These are phyloP conservation scores for Lycaena phlaeas DNA, from an alignment of 2,888 invertebrate species.

Conservation along the genomic window DNA sequence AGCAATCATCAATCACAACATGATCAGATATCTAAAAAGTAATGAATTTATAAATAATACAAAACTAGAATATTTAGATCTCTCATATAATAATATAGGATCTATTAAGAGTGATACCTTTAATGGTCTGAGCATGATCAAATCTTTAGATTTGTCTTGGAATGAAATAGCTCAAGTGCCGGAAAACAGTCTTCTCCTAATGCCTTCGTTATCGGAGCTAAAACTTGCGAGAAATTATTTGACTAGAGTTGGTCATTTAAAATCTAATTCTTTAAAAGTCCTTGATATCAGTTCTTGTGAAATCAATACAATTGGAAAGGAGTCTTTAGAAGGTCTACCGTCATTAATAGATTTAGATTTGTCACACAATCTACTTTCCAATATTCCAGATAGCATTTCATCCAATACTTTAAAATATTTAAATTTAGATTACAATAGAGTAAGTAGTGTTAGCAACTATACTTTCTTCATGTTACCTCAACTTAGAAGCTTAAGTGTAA, in stretches of 20 bases:
- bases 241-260: slow-evolving; percentile 69
- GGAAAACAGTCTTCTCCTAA: slow-evolving; percentile 72
- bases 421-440: slow-evolving; percentile 74
- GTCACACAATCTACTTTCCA: slow-evolving; percentile 76
- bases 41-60: slow-evolving; percentile 76
- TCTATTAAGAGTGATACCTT: slow-evolving; percentile 75
- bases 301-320: slow-evolving; percentile 70
- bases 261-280: slow-evolving; percentile 68
- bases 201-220: slow-evolving; percentile 72
- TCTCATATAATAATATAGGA: slow-evolving; percentile 78
- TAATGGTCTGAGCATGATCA: slow-evolving; percentile 67
- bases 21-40: slow-evolving; percentile 71
- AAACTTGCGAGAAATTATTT: slow-evolving; percentile 79
- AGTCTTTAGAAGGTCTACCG: slow-evolving; percentile 72
- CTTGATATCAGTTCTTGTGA: slow-evolving; percentile 79
- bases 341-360: slow-evolving; percentile 75
- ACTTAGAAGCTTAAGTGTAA: slow-evolving; percentile 74
- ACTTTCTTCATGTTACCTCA: slow-evolving; percentile 76
- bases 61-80: slow-evolving; percentile 73
- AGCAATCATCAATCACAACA: slow-evolving; percentile 75
- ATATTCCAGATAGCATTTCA: slow-evolving; percentile 74
- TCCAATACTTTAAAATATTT: slow-evolving; percentile 75
- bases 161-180: slow-evolving; percentile 77
- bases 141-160: slow-evolving; percentile 78
- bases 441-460: slow-evolving; percentile 73